Evolutionary conservation across 2,797 vertebrate genomes (phyloP).

Genomic region (Manis crassicaudata): DNA sequence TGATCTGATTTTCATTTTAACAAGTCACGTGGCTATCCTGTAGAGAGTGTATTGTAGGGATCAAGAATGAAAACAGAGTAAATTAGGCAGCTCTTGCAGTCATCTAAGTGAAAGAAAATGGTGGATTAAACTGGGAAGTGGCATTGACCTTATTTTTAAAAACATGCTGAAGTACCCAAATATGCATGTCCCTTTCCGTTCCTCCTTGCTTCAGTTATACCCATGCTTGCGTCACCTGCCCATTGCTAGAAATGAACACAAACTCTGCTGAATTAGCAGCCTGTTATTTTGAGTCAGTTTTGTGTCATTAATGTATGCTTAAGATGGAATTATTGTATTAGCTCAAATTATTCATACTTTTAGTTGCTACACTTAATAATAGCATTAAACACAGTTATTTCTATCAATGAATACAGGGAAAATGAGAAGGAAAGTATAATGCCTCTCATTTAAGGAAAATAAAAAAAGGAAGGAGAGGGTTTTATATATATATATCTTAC

Average conservation of each 20-base stretch:
- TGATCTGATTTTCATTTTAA: slow-evolving; percentile 45
- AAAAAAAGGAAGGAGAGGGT: background rate
- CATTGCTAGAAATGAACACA: slow-evolving; percentile 31
- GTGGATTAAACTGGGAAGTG: slow-evolving; percentile 4
- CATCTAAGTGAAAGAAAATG: background rate
- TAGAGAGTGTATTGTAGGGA: background rate
- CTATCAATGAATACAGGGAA: slow-evolving; percentile 22
- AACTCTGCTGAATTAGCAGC: background rate
- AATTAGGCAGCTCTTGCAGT: background rate
- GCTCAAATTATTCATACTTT: slow-evolving; percentile 50
- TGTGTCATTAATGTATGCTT: background rate
- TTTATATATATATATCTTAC: background rate
- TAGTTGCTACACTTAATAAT: slow-evolving; percentile 22
- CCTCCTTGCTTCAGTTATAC: background rate
- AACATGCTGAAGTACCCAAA: background rate
- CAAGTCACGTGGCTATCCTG: background rate
- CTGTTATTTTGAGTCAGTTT: slow-evolving; percentile 42
- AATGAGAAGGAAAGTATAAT: slow-evolving; percentile 33
- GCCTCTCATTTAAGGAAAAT: slow-evolving; percentile 40
- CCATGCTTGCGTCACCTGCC: background rate
- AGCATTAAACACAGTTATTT: slow-evolving; percentile 34
- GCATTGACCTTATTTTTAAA: slow-evolving; percentile 35
- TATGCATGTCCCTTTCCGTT: background rate
- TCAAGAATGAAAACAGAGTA: slow-evolving; percentile 32
- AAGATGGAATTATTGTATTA: slow-evolving; percentile 36